phyloP scores from a whole-genome alignment of 2,797 vertebrate species.

The Pseudopleuronectes americanus region DNA sequence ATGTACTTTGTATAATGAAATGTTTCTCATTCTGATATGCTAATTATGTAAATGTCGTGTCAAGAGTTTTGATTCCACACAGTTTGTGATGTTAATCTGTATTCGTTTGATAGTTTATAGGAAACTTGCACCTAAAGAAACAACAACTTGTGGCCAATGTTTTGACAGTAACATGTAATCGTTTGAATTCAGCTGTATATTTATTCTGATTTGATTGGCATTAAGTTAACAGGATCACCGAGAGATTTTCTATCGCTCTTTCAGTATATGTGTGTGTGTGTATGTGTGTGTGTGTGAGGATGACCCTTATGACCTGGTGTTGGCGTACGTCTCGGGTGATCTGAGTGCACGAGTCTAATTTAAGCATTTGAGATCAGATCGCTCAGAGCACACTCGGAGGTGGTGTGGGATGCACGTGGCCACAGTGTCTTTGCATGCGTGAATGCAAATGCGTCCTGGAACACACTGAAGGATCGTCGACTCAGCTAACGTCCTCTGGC shows the following conservation, averaged over 20 bases:
- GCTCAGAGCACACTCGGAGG: not conserved
- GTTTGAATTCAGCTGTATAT: slow-evolving; percentile 50
- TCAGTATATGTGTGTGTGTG: slow-evolving; percentile 10
- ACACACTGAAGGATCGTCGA: not conserved
- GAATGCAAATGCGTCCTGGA: not conserved
- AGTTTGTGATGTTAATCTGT: slow-evolving; percentile 64
- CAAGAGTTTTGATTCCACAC: slow-evolving; percentile 60
- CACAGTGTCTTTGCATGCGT: not conserved
- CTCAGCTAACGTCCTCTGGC: not conserved
- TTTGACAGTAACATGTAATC: slow-evolving; percentile 1
- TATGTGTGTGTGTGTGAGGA: slow-evolving; percentile 5
- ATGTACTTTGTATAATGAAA: slow-evolving; percentile 79
- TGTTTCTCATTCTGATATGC: slow-evolving; percentile 73
- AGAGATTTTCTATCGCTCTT: slow-evolving; percentile 50
- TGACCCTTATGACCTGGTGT: not conserved
- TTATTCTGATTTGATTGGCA: slow-evolving; percentile 59
- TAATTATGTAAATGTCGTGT: slow-evolving; percentile 62
- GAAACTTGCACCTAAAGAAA: slow-evolving; percentile 55
- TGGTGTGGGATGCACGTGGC: too few species aligned
- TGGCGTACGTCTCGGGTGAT: not conserved
- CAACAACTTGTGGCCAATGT: slow-evolving; percentile 62
- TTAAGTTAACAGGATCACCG: slow-evolving; percentile 52
- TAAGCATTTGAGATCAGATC: not conserved
- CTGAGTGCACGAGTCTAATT: not conserved
- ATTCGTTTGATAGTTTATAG: slow-evolving; percentile 74